Conservation (phyloP, 2,797 vertebrate species). For the Cirrhinus molitorella region DNA sequence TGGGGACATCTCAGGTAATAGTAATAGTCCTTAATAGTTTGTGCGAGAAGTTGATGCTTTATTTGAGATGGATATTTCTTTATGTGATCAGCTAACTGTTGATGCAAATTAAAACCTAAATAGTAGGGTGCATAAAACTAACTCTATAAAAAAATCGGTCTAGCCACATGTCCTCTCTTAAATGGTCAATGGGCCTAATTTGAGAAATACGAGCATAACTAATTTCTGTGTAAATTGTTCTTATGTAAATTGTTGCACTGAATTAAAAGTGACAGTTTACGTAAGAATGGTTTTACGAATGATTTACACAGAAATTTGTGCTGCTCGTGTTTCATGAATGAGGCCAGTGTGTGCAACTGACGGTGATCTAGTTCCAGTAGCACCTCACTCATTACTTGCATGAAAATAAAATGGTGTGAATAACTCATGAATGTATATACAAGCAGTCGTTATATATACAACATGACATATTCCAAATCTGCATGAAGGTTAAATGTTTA, state of each 20-base stretch:
- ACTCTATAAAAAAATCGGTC: background rate
- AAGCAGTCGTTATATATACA: constrained; percentile 15
- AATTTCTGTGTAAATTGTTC: constrained; percentile 21
- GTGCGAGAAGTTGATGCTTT: constrained; percentile 51
- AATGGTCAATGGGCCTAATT: constrained; percentile 33
- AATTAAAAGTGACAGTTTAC: constrained; percentile 39
- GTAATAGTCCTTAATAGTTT: constrained; percentile 34
- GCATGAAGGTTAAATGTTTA: constrained; percentile 3
- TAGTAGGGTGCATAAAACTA: background rate
- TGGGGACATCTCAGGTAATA: constrained; percentile 50
- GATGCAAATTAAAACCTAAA: constrained; percentile 47
- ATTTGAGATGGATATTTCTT: constrained; percentile 50
- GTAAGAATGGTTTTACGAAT: constrained; percentile 27
- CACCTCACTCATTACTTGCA: constrained; percentile 41
- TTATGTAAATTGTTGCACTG: constrained; percentile 27
- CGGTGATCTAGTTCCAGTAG: constrained; percentile 35
- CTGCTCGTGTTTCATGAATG: constrained; percentile 37
- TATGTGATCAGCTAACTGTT: constrained; percentile 39
- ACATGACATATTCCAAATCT: constrained; percentile 14
- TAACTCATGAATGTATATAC: constrained; percentile 5
- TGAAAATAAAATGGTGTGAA: constrained; percentile 33
- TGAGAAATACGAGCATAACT: constrained; percentile 5
- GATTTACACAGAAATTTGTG: background rate
- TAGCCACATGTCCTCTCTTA: constrained; percentile 34
- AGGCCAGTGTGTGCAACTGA: constrained; percentile 4